Evolutionary conservation across 2,113 vertebrate genomes (phyloP).

Genomic region (Mus pahari): DNA sequence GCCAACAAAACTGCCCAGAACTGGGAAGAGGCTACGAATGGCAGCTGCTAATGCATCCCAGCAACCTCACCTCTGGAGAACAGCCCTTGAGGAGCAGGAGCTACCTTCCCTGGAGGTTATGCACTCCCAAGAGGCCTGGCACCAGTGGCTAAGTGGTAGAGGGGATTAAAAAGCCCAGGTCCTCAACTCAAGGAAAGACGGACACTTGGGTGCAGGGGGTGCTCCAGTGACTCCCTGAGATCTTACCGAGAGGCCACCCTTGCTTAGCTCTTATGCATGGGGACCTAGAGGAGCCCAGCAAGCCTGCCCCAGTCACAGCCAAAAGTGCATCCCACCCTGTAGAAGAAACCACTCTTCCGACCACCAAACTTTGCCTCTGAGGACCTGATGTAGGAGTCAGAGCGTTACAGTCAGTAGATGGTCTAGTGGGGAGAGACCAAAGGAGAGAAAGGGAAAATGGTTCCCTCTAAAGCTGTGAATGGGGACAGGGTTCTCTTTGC

Average conservation of each 20-base stretch:
- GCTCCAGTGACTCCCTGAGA: neutral
- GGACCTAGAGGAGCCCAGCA: neutral
- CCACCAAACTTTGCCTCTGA: neutral
- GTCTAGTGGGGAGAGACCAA: neutral
- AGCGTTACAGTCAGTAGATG: neutral
- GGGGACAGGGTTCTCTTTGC: neutral
- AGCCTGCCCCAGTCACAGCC: neutral
- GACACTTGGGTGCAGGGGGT: fast-evolving
- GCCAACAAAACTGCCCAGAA: neutral
- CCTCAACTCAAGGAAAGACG: neutral
- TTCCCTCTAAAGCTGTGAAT: neutral
- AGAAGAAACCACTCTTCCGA: neutral
- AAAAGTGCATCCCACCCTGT: neutral
- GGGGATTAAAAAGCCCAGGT: neutral
- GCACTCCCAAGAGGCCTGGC: neutral
- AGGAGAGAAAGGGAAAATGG: neutral
- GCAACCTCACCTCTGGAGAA: neutral
- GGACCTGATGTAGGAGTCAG: neutral
- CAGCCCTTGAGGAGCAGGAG: neutral
- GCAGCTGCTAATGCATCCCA: neutral
- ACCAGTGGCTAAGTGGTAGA: neutral
- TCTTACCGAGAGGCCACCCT: neutral
- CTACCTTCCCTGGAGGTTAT: neutral
- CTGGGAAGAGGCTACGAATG: neutral
- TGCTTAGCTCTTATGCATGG: neutral